Percentiles rank a stretch among this genome's conserved stretches.
Conservation (phyloP, 2,113 vertebrate species). For the Pelodiscus sinensis region DNA sequence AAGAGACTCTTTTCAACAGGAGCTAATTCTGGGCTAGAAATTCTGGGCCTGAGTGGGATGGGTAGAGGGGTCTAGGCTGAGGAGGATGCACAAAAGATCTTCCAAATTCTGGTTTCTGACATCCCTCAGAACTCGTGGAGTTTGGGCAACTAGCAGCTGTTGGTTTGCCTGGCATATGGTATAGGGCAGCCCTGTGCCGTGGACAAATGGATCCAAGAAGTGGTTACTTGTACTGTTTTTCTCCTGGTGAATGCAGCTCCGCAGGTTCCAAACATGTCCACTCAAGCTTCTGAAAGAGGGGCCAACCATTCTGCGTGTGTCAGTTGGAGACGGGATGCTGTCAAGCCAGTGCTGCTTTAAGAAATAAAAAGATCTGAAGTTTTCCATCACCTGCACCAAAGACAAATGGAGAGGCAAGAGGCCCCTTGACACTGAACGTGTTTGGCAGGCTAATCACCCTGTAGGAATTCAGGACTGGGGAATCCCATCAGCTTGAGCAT, state of each 20-base stretch:
- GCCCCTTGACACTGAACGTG: not conserved
- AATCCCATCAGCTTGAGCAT: not conserved
- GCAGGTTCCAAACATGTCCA: not conserved
- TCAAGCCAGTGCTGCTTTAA: not conserved
- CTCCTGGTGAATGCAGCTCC: rapidly evolving
- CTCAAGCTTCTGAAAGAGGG: not conserved
- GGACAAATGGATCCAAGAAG: not conserved
- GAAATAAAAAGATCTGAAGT: not conserved
- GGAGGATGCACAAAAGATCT: not conserved
- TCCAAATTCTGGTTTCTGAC: rapidly evolving
- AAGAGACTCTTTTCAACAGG: not conserved
- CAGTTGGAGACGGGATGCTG: rapidly evolving
- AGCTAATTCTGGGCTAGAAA: rapidly evolving
- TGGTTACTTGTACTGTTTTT: not conserved
- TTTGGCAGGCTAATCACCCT: not conserved
- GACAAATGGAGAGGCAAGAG: not conserved
- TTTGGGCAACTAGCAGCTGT: not conserved
- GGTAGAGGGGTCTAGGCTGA: not conserved
- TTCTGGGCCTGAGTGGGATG: not conserved
- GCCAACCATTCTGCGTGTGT: rapidly evolving
- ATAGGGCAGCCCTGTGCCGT: not conserved
- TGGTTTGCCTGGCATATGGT: rapidly evolving
- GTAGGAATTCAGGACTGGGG: not conserved
- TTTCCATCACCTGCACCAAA: rapidly evolving
- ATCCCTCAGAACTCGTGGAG: rapidly evolving